Evolutionary conservation across 2,113 vertebrate genomes (phyloP), one percentile per base, ranked within the genome.

Genomic region (Spilogale gracilis): DNA sequence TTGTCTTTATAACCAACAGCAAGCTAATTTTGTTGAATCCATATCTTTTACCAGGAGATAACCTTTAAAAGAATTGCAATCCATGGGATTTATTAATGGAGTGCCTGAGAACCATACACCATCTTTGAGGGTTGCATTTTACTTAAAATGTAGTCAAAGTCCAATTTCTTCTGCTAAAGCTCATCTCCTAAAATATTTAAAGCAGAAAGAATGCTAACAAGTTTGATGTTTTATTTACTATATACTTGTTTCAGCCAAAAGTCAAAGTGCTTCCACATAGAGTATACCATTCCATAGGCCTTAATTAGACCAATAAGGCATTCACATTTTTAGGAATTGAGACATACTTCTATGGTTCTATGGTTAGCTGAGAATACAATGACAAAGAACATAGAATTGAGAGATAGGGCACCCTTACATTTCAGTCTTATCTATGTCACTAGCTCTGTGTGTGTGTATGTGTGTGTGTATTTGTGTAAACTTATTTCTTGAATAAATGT

Each of bases 281-380:
- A 83, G 25, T 8, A 2, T 58, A 92, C 23, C 2, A 60, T 61
- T 61, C 38, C 65, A 30, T 1, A 73, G 38, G 38, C 9, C 60
- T 43, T 94, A 89, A 38, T 90, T 91, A 88, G 73, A 54, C 12
- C 54, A 80, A n/a, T n/a, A 63, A 81, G 23, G 14, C 14, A 78
- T 60, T 91, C 52, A 93, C 32, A 96, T 96, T 91, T 96, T n/a
- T 61, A 94, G 85, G 18, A 94, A 86, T 6, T 78, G 63, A 95
- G 76, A 43, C 20, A 65, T 74, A 73, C 20, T 74, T 94, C 6
- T 74, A 43, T 58, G 32, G 87, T 74, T 94, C 6, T 74, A 43
- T 58, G 32, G 87, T 84, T 60, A 71, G 13, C 0, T 90, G 14
- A 45, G 52, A 80, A 81, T 32, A 14, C 0, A 7, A 54, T 85